A percentile compares a stretch with the other conserved stretches of the same genome.
These are phyloP conservation scores for Steinernema carpocapsae DNA, from an alignment of 2,888 invertebrate species.

Conservation along the genomic window DNA sequence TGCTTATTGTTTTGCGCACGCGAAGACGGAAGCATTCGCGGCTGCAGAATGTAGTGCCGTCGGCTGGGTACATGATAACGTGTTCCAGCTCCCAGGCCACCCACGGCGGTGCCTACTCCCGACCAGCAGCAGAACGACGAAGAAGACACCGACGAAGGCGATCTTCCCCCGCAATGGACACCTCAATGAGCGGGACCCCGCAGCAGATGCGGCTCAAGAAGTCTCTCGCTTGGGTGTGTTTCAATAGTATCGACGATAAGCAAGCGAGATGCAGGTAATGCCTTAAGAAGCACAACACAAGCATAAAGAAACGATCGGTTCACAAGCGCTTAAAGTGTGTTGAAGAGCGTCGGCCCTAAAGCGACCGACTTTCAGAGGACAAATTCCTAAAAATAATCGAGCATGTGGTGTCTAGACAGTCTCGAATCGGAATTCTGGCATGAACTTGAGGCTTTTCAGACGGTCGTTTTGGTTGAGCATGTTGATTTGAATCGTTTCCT, in stretches of 20 bases:
- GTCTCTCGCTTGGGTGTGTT: constrained; percentile 33
- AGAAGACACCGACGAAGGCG: background rate
- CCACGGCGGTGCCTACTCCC: constrained; percentile 1
- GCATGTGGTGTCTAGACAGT: too few relatives aligned
- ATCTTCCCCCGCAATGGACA: constrained; percentile 22
- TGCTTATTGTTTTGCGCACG: constrained; percentile 19
- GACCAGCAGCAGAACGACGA: background rate
- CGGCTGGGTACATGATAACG: constrained; percentile 15
- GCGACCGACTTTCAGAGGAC: too few relatives aligned
- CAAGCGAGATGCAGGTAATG: background rate
- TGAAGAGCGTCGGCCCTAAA: too few relatives aligned
- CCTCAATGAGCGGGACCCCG: constrained; percentile 25
- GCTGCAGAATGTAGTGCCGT: constrained; percentile 4
- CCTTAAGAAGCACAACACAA: too few relatives aligned
- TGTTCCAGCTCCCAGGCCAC: constrained; percentile 19
- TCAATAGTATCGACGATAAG: constrained; percentile 28
- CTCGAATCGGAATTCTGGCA: too few relatives aligned
- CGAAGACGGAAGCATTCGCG: background rate
- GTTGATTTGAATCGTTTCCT: too few relatives aligned
- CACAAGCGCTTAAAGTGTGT: too few relatives aligned
- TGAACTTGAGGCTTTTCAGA: too few relatives aligned
- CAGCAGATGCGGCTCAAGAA: constrained; percentile 22
- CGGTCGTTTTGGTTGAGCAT: too few relatives aligned
- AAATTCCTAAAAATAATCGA: too few relatives aligned
- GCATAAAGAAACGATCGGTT: too few relatives aligned